Evolutionary conservation across 2,113 vertebrate genomes (phyloP).

Genomic region (Scalopus aquaticus): DNA sequence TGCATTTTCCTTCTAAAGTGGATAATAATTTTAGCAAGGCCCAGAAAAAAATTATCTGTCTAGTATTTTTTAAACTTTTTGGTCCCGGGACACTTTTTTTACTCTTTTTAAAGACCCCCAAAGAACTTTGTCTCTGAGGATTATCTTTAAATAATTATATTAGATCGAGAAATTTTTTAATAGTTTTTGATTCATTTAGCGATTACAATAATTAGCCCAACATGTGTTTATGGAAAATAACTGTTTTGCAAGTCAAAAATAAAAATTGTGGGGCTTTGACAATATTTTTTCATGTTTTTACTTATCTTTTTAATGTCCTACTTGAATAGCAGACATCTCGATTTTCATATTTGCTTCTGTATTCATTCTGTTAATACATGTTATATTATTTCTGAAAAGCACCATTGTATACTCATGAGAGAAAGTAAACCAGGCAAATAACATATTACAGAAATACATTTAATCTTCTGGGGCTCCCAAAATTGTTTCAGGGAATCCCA

Average conservation of each 20-base stretch:
- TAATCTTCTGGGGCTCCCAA: neutral
- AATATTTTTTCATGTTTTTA: slow-evolving; percentile 2
- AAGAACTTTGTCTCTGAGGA: neutral
- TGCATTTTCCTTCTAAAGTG: neutral
- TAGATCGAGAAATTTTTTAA: neutral
- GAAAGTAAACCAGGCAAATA: neutral
- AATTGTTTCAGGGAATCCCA: neutral
- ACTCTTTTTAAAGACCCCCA: neutral
- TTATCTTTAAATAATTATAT: slow-evolving; percentile 1
- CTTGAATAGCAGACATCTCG: neutral
- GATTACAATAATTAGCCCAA: neutral
- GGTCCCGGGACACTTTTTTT: neutral
- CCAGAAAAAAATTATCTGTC: neutral
- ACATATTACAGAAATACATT: neutral
- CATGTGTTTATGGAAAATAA: slow-evolving; percentile 37
- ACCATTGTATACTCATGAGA: neutral
- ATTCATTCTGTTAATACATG: neutral
- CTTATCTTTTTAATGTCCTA: neutral
- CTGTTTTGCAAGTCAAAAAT: neutral
- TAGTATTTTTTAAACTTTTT: neutral
- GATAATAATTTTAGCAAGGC: neutral
- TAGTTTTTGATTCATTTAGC: neutral
- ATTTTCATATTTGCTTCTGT: too few relatives aligned
- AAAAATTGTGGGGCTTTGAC: neutral
- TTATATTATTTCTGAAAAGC: neutral